Evolutionary conservation across 2,113 vertebrate genomes (phyloP), one percentile per base, ranked within the genome.

Genomic region (Ceyx cyanopectus): DNA sequence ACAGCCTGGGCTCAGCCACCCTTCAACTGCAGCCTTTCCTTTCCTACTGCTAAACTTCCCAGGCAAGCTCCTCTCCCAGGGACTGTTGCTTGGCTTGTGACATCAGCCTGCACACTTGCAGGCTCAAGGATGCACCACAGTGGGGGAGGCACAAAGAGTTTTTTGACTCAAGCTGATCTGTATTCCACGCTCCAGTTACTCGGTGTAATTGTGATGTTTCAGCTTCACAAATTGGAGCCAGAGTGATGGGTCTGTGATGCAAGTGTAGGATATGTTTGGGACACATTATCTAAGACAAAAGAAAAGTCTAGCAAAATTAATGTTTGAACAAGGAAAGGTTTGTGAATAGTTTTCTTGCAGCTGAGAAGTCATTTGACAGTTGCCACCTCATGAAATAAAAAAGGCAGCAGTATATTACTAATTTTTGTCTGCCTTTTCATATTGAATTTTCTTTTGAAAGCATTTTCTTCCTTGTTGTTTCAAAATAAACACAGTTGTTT

Each of bases 111-210:
- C 66, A 88, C 81, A 18, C 85, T 90, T 65, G 79, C 89, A 88
- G 83, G 91, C 96, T 85, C 86, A 69, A 56, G 54, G 91, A 96
- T 90, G 85, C 51, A 53, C 89, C 91, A 2, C 80, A 70, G 56
- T 46, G 85, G 81, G 87, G 90, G 94, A 96, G 85, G 93, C 68
- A 94, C 93, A 97, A 96, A 93, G 95, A 74, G 57, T 61, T 89
- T 91, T 91, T 85, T 94, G 85, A 91, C 94, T 93, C 91, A 92
- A 84, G 93, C 76, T 91, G 61, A 78, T 84, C 95, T 89, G 63
- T 86, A 81, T 82, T 94, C 94, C 66, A 88, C 11, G 93, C 82
- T 87, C 92, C 87, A 87, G 77, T 93, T 95, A 95, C 92, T 95
- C 22, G 0, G n/a, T 87, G 94, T 57, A 95, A 94, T 93, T 50